Base-by-base conservation (phyloP, 2,797 vertebrate genomes). In the Triplophysa yarkandensis region DNA sequence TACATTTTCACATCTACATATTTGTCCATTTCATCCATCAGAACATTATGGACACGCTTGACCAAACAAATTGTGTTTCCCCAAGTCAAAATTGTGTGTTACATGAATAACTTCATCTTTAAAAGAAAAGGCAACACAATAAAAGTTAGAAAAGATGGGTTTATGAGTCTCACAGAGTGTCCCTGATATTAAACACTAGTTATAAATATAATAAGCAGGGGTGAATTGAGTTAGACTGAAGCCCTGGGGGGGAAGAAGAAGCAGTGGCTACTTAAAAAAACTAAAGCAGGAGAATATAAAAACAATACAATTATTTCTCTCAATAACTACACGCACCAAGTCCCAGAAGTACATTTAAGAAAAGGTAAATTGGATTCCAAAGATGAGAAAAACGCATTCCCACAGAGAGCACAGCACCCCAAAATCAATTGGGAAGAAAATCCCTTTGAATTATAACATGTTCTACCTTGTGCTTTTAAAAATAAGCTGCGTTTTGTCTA, bases 301-400 rank as follows among this genome's bases (percentile, higher is more conserved):
- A 78, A 74, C 87, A 90, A 91, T 90, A 87, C 89, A 90, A 91
- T 91, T 91, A 91, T 90, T 89, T 85, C 88, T 89, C 88, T 89
- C 90, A 91, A 91, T 91, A 91, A 91, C 88, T 75, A 88, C 88
- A 89, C 30, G 32, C 54, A 52, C 60, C 25, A 54, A 60, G 50
- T 72, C 77, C 64, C 71, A 46, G 55, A 63, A 74, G 70, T 73
- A 43, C 28, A 36, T 63, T 68, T 68, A 19, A 39, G 32, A 44
- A 67, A 54, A 75, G 21, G 55, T 27, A 75, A 48, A 75, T 75
- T 61, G 21, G 41, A 75, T 68, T 68, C 3, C 50, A 32, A 30
- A 21, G 23, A n/a, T 46, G 21, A 55, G 17, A 30, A 58, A 58
- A 30, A 58, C 28, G 55, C 27, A 4, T 58, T 46, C 43, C 28